These are phyloP conservation scores for Archaeoteleia sp. DNA, from an alignment of 2,888 invertebrate genomes.

Conservation along the genomic window DNA sequence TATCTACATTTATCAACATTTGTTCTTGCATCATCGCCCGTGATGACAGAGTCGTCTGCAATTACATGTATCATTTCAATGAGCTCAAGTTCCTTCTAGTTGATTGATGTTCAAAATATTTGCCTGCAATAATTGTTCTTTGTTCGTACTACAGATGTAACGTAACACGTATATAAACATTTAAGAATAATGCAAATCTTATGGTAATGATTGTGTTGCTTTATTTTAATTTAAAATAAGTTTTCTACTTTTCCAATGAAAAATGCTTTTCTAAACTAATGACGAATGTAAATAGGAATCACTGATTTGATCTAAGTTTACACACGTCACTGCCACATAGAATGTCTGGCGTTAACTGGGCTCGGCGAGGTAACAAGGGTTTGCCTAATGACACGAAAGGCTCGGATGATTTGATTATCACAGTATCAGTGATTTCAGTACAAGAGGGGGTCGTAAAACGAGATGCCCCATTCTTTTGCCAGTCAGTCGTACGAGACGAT, in stretches of 20 bases:
- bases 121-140: background rate
- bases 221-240: too few species aligned
- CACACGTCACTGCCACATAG: constrained; percentile 49
- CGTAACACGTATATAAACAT: too few species aligned
- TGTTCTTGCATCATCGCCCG: constrained; percentile 46
- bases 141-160: constrained; percentile 7
- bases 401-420: constrained; percentile 75
- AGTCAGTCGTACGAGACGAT: constrained; percentile 46
- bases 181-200: too few species aligned
- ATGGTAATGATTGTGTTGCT: too few species aligned
- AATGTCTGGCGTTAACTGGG: constrained; percentile 64
- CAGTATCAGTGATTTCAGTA: constrained; percentile 72
- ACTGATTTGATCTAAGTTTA: constrained; percentile 53
- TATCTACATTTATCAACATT: constrained; percentile 51
- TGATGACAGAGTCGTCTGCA: constrained; percentile 45
- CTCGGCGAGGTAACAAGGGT: constrained; percentile 71
- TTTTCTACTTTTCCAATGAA: too few species aligned
- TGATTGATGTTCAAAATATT: constrained; percentile 15
- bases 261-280: constrained; percentile 9
- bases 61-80: constrained; percentile 42
- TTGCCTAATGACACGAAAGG: constrained; percentile 74
- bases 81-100: constrained; percentile 8
- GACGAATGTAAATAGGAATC: constrained; percentile 47
- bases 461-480: constrained; percentile 47
- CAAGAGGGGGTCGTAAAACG: constrained; percentile 66